Evolutionary conservation across 2,888 invertebrate species (phyloP), one percentile per base, ranked within the genome.

Genomic region (Chymomyza fuscimana): DNA sequence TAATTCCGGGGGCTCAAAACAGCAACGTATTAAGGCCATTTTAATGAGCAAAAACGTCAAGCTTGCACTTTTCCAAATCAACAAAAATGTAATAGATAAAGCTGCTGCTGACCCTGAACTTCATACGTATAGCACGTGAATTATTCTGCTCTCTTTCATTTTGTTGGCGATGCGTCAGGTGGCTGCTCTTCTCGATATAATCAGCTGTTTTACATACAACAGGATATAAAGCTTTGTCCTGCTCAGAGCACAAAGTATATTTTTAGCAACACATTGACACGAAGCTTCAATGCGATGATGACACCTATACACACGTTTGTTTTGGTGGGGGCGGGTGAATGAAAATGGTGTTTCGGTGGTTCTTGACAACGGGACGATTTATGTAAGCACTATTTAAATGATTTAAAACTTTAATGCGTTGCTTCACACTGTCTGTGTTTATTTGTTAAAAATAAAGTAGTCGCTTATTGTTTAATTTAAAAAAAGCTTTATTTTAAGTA

Each of bases 1-100:
- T 51, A 95, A 93, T 88, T 96, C 96, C 19, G 94, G 93, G 65
- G 94, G 93, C 89, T 96, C 96, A 90, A 96, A 96, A 92, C 96
- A 96, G 92, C 96, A 96, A 90, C 94, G 95, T 76, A 96, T 88
- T 60, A 91, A 74, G 10, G 91, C 91, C 91, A 91, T 91, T 70
- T 71, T 50, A 25, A 59, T 64, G 36, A 51, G 68, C 56, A 10
- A 15, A 29, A 63, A 25, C 22, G 29, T 25, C 16, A 63, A 50
- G 51, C 7, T 19, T 9, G 40, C 12, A 63, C 50, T 51, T 12
- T 46, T 29, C n/a, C 10, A 19, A 62, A 51, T n/a, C 22, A 63
- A 16, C 63, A 63, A 51, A 29, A 32, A 63, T 51, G 36, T 36
- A 7, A 25, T 40, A 29, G 25, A 36, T 40, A 29, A 52, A 12